Conservation (phyloP, 23 tunicate species). For the Corella eumyota region DNA sequence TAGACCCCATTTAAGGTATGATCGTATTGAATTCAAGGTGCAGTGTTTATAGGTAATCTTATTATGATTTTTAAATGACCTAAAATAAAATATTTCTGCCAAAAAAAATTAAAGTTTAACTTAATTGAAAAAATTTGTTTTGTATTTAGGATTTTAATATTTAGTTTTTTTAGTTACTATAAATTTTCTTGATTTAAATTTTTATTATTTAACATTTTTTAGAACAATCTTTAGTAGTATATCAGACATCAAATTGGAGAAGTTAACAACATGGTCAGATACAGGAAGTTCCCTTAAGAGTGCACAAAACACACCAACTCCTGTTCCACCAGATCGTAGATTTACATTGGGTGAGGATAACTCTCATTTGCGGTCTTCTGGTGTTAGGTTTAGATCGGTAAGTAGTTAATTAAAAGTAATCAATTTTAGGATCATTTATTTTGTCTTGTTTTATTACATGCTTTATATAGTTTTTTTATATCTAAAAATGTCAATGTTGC, state of each 20-base stretch:
- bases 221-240: constrained; percentile 70
- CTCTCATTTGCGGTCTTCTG: constrained; percentile 29
- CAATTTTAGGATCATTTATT: no score
- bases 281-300: constrained; percentile 81
- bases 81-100: not conserved
- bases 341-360: constrained; percentile 25
- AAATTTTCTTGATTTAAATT: no score
- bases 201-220: no score
- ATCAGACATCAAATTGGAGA: constrained; percentile 69
- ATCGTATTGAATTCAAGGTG: no score
- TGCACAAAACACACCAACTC: constrained; percentile 76
- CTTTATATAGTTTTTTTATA: no score
- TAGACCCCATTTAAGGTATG: constrained; percentile 68
- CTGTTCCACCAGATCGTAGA: constrained; percentile 42
- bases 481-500: no score
- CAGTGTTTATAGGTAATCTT: not conserved
- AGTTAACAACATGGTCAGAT: constrained; percentile 68
- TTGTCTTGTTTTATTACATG: no score
- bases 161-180: not conserved
- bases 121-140: not conserved
- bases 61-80: not conserved
- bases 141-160: not conserved
- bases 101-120: not conserved
- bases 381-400: constrained; percentile 56
- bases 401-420: no score